Base-by-base conservation (phyloP, 2,113 vertebrate genomes). In the Pelmatolapia mariae region DNA sequence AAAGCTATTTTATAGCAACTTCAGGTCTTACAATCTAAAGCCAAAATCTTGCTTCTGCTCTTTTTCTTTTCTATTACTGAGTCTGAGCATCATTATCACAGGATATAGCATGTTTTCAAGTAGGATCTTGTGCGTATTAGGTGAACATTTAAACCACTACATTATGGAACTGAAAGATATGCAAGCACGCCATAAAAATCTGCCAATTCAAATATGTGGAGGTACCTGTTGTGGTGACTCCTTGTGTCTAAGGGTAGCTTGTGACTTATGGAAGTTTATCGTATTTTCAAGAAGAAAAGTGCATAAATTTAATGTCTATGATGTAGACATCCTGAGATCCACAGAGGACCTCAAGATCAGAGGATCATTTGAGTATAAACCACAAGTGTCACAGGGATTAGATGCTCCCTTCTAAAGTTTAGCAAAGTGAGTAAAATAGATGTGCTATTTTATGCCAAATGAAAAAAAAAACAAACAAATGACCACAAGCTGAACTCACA, bases 211-310 rank as follows among this genome's bases (percentile, higher is more conserved):
- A 15, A 43, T 40, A 43, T 71, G n/a, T 40, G 63, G 36, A 24
- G 3, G 12, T 43, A 71, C 0, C 36, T 43, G 3, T 24, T 71
- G 66, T 43, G 3, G 66, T 0, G 5, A 0, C 4, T 7, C 18
- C 29, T 36, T 63, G 59, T 36, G 10, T 66, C 18, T 63, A 66
- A 66, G 61, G 33, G 19, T 8, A 38, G 61, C 18, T 66, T 66
- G 10, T 1, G 31, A 66, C 61, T 66, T 36, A 3, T 66, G 13
- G 8, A 10, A 4, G 2, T 15, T 43, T 38, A 71, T 71, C 3
- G 0, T 43, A 43, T 71, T 71, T 43, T 43, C 38, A 24, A 71
- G 5, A 24, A 40, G 38, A 43, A 71, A 24, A 45, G 31, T 38
- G 18, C 18, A 36, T 1, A 38, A 38, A 66, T 66, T 2, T 38